Conservation (phyloP, 2,113 vertebrate genomes). For the Cottus gobio region DNA sequence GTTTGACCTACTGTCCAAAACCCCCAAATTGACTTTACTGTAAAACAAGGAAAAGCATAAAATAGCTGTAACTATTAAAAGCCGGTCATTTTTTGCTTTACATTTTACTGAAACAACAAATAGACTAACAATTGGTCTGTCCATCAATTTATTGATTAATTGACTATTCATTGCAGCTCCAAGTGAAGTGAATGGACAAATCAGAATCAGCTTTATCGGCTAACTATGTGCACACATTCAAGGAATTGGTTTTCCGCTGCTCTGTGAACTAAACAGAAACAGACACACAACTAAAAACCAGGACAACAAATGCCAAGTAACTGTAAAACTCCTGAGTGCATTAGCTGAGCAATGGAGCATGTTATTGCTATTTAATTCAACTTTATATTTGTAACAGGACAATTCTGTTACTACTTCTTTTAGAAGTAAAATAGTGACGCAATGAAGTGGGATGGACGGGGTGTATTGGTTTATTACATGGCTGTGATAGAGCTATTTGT, state of each 20-base stretch:
- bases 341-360: background rate
- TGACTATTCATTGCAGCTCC: background rate
- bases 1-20: background rate
- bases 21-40: background rate
- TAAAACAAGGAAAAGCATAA: background rate
- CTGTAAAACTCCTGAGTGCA: background rate
- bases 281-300: background rate
- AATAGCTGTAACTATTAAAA: background rate
- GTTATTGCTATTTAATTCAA: background rate
- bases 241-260: background rate
- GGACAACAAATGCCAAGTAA: background rate
- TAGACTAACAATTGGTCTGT: background rate
- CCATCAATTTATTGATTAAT: background rate
- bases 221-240: background rate
- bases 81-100: background rate
- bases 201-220: background rate
- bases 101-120: background rate
- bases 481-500: background rate
- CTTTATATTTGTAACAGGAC: background rate
- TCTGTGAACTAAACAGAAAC: background rate
- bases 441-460: background rate
- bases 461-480: background rate
- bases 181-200: background rate
- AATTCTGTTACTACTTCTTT: background rate
- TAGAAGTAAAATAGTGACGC: background rate